Evolutionary conservation across 2,113 vertebrate genomes (phyloP).

Genomic region (Eptesicus fuscus): DNA sequence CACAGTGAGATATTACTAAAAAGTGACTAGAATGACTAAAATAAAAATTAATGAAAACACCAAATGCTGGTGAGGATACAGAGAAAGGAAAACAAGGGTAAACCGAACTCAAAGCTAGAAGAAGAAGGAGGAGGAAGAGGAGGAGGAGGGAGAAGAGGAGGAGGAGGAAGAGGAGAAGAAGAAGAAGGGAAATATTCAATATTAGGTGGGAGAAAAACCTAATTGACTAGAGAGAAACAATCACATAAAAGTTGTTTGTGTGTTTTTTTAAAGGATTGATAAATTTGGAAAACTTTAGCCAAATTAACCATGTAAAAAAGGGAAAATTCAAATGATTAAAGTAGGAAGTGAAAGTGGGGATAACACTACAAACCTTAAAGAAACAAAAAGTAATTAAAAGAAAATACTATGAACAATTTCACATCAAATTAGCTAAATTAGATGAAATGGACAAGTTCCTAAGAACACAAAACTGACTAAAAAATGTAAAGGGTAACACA

Average conservation of each 20-base stretch:
- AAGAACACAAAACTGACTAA: neutral
- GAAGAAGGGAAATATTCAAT: neutral
- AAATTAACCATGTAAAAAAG: neutral
- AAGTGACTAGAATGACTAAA: neutral
- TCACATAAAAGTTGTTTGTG: neutral
- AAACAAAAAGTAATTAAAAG: neutral
- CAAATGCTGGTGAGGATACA: neutral
- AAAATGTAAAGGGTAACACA: neutral
- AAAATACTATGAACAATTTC: neutral
- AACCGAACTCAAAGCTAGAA: neutral
- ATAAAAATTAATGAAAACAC: neutral
- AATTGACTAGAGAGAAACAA: neutral
- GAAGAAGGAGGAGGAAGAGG: too few species aligned
- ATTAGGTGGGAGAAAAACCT: neutral
- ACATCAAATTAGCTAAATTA: neutral
- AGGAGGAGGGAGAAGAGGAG: neutral
- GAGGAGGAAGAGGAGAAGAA: neutral
- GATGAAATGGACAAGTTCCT: neutral
- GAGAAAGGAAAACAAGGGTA: neutral
- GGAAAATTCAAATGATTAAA: neutral
- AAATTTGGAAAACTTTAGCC: neutral
- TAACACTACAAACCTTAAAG: neutral
- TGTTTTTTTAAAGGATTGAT: neutral
- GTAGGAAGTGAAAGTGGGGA: neutral
- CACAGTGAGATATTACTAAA: neutral